Evolutionary conservation across 2,797 vertebrate genomes (phyloP).

Genomic region (Schizopygopsis malacanthus): DNA sequence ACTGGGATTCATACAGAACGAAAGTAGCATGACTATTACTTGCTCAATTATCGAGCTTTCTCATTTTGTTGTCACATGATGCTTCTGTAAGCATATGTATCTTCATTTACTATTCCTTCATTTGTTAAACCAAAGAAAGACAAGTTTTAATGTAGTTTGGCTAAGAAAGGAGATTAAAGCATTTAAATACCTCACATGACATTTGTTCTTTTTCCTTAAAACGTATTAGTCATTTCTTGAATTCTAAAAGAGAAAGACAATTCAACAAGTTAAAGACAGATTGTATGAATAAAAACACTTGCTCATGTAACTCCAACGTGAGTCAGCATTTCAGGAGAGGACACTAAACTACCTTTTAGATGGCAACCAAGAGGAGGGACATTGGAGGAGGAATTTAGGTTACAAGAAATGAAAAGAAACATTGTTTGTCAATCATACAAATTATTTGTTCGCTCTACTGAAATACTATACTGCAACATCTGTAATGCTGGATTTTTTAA

Average conservation of each 20-base stretch:
- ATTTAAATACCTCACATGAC: constrained; percentile 61
- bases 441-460: background rate
- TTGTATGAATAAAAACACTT: background rate
- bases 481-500: background rate
- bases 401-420: background rate
- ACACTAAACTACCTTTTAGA: constrained; percentile 10
- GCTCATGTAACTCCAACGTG: constrained; percentile 2
- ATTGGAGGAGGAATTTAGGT: background rate
- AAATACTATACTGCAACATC: background rate
- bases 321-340: constrained; percentile 19
- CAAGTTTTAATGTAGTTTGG: constrained; percentile 44
- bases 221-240: background rate
- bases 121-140: constrained; percentile 55
- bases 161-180: constrained; percentile 59
- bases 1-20: background rate
- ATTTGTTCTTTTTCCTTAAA: constrained; percentile 22
- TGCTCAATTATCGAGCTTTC: background rate
- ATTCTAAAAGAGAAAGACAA: background rate
- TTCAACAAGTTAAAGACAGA: background rate
- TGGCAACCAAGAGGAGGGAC: background rate
- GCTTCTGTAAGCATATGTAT: constrained; percentile 14
- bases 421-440: background rate
- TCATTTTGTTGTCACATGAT: background rate
- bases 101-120: background rate
- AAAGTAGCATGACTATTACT: background rate